Conservation (phyloP, 2,888 invertebrate genomes). For the Tachina lurida region DNA sequence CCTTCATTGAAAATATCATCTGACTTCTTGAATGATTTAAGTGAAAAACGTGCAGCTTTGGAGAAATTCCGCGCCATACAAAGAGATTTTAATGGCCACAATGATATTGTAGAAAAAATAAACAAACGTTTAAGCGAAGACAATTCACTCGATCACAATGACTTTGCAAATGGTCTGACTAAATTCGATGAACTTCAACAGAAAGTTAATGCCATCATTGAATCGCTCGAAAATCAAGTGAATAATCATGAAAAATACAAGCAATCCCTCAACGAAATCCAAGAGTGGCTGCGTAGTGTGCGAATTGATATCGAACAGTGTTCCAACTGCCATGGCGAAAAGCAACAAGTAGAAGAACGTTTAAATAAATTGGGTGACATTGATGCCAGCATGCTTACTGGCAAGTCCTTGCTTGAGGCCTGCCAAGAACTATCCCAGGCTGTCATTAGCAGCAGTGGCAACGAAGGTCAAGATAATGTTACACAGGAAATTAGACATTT, state of each 20-base stretch:
- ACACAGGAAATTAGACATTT: constrained; percentile 92
- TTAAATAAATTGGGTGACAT: constrained; percentile 89
- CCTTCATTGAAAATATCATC: constrained; percentile 89
- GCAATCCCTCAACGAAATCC: constrained; percentile 90
- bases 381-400: constrained; percentile 87
- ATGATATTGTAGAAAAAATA: constrained; percentile 90
- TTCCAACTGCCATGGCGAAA: constrained; percentile 94
- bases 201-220: constrained; percentile 86
- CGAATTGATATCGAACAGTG: constrained; percentile 92
- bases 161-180: constrained; percentile 88
- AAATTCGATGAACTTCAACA: constrained; percentile 89
- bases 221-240: constrained; percentile 91
- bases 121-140: constrained; percentile 90
- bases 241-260: constrained; percentile 94
- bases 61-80: constrained; percentile 94
- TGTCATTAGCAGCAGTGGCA: constrained; percentile 90
- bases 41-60: constrained; percentile 94
- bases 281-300: constrained; percentile 92
- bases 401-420: constrained; percentile 88
- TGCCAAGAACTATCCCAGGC: constrained; percentile 89
- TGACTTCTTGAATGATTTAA: constrained; percentile 91
- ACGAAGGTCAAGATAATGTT: constrained; percentile 92
- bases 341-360: constrained; percentile 89
- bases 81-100: constrained; percentile 91
- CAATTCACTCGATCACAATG: constrained; percentile 86